Evolutionary conservation across 2,113 vertebrate species (phyloP), one percentile per base, ranked within the genome.

Genomic region (Elachura formosa): DNA sequence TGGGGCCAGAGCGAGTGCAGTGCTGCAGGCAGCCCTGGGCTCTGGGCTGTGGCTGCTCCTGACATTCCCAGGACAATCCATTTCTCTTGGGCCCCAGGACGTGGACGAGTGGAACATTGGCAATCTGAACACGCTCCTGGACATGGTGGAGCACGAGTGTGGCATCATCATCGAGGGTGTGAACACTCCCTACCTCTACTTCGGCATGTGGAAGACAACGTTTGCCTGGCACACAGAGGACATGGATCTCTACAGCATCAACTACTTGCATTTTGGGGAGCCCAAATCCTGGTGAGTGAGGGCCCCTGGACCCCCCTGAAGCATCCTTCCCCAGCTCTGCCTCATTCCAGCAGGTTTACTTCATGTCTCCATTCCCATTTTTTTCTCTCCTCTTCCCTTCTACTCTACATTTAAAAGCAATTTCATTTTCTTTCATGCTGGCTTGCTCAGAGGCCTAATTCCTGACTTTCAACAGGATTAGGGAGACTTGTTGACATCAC

Each of bases 161-260:
- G 99, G 99, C 63, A 99, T 99, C 14, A 99, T 99, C 93, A 99
- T 99, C 3, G 99, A 99, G 97, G 99, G 99, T 0, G 99, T 99
- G 11, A 99, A 99, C 97, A 99, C 99, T 9, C 99, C 99, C 17
- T 99, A 99, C 97, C 97, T 99, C 68, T 99, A 99, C 97, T 99
- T 99, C 3, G 99, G 99, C 68, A 99, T 99, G 99, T 99, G 99
- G 99, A 99, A 99, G 96, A 99, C 99, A 14, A 99, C 99, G 3
- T 99, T 99, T 52, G 99, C 99, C 48, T 99, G 99, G 99, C 99
- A 99, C 86, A 99, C 99, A 0, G 99, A 99, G 94, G 99, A 99
- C 98, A 99, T 99, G 99, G 99, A 99, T 97, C 99, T 99, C 55
- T 99, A 99, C 97, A 99, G 99, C 90, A 99, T 99, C 97, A 99